Conservation (phyloP, 2,888 invertebrate species). For the Drosophila hawaiiensis region DNA sequence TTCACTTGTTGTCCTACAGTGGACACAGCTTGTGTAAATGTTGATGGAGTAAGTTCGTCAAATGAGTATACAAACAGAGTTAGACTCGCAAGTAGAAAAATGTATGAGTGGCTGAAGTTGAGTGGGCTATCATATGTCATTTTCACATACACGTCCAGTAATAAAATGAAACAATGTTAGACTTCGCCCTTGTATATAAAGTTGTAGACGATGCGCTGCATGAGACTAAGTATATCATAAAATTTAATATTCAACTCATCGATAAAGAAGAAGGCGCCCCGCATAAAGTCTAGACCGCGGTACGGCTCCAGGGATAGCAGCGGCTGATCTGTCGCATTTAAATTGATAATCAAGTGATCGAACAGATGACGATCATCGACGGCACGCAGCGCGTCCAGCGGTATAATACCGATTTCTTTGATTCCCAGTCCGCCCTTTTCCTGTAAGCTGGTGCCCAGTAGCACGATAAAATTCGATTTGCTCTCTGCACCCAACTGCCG, state of each 20-base stretch:
- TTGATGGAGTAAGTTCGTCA: no score
- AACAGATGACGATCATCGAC: constrained; percentile 31
- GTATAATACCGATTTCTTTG: constrained; percentile 47
- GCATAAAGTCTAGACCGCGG: constrained; percentile 51
- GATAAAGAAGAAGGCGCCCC: constrained; percentile 48
- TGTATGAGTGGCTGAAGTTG: not conserved
- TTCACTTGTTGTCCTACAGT: not conserved
- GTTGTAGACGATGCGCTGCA: constrained; percentile 39
- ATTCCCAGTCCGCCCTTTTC: constrained; percentile 15
- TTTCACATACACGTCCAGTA: not conserved
- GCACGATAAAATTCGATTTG: constrained; percentile 38
- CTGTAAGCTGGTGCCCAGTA: constrained; percentile 43
- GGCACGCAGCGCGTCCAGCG: constrained; percentile 28
- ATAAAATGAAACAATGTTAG: not conserved
- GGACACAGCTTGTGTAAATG: not conserved
- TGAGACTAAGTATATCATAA: constrained; percentile 26
- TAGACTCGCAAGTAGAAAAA: no score
- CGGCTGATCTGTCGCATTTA: constrained; percentile 31
- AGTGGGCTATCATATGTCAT: not conserved
- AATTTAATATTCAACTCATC: constrained; percentile 27
- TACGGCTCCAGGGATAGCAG: constrained; percentile 39
- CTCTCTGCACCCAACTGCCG: constrained; percentile 39
- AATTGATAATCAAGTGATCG: constrained; percentile 56
- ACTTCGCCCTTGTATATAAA: constrained; percentile 27
- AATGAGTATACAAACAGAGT: no score